Percentiles rank a stretch among this genome's conserved stretches.
phyloP scores from a whole-genome alignment of 2,113 vertebrate genomes.

The Platycercus adscitus region DNA sequence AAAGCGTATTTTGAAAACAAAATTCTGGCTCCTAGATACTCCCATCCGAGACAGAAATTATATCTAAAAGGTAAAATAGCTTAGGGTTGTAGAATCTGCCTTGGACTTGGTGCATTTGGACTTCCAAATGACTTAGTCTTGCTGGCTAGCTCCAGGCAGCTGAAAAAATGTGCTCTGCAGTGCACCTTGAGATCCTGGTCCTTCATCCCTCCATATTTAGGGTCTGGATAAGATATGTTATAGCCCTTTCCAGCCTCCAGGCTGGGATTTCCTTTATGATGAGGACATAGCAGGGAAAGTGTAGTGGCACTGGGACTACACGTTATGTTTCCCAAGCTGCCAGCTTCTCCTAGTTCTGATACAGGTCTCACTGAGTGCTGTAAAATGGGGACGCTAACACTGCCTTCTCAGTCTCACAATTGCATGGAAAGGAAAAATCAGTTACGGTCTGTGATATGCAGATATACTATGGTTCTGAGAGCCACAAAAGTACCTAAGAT shows the following conservation, averaged over 20 bases:
- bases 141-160: neutral
- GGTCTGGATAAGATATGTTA: neutral
- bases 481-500: slow-evolving; percentile 38
- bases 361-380: neutral
- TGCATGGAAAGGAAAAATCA: slow-evolving; percentile 25
- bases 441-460: slow-evolving; percentile 24
- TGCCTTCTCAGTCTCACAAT: neutral
- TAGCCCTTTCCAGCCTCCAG: neutral
- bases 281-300: neutral
- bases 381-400: neutral
- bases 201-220: rapidly evolving
- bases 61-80: neutral
- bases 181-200: neutral
- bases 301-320: neutral
- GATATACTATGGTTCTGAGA: slow-evolving; percentile 22
- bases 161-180: neutral
- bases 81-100: neutral
- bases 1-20: neutral
- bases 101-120: neutral
- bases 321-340: neutral
- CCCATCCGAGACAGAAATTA: neutral
- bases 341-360: neutral
- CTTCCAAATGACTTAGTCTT: neutral
- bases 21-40: neutral
- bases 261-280: neutral